Conservation (phyloP, 37 sponge, comb jelly and placozoan genomes). For the Oscarella lobularis region DNA sequence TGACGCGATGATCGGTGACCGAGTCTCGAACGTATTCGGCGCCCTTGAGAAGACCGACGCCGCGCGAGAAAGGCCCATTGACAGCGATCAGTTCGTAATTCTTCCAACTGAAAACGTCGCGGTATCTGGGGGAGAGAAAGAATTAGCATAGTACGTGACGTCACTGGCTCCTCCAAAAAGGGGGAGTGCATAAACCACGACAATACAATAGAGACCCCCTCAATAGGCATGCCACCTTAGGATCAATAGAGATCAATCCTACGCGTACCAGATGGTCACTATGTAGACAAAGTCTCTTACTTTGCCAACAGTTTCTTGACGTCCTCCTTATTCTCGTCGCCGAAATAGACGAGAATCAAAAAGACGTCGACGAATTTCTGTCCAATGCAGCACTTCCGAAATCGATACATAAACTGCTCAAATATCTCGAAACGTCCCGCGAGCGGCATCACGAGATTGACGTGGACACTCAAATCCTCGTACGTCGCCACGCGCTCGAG, state of each 20-base stretch:
- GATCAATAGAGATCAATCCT: too few species aligned
- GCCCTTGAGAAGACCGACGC: background rate
- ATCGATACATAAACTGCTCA: background rate
- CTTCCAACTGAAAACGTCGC: background rate
- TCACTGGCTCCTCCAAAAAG: too few species aligned
- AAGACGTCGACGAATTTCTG: background rate
- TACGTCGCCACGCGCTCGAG: background rate
- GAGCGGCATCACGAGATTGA: background rate
- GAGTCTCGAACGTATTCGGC: background rate
- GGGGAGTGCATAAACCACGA: too few species aligned
- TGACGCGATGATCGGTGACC: background rate
- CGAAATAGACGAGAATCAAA: background rate
- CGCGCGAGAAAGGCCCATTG: background rate
- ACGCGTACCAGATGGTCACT: too few species aligned
- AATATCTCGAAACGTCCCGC: background rate
- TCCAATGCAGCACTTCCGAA: conserved; percentile 1
- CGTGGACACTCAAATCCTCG: background rate
- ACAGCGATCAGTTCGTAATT: background rate
- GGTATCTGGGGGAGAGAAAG: too few species aligned
- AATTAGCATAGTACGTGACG: too few species aligned
- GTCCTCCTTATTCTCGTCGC: background rate
- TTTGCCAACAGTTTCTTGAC: background rate
- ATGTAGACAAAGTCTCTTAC: too few species aligned
- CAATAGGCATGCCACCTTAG: too few species aligned
- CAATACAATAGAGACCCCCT: too few species aligned